Evolutionary conservation across 2,888 invertebrate genomes (phyloP).

Genomic region (Callinectes sapidus): DNA sequence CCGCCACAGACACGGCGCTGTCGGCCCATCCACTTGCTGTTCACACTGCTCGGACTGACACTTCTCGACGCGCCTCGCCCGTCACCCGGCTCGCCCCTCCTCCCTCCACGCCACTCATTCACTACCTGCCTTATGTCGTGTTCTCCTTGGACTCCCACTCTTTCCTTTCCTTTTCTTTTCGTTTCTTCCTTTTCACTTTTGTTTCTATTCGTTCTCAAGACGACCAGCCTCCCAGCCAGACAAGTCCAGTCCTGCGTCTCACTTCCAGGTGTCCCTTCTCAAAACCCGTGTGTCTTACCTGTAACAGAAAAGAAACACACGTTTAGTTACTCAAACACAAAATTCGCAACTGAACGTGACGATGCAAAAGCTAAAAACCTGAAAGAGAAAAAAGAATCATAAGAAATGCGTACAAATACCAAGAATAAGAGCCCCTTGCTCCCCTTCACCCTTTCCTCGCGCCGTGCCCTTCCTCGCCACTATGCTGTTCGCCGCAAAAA

Average conservation of each 20-base stretch:
- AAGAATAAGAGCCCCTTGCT: not conserved
- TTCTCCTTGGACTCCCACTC: not conserved
- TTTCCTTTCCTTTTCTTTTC: not conserved
- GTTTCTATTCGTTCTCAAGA: not conserved
- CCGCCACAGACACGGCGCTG: conserved; percentile 33
- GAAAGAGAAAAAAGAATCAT: not conserved
- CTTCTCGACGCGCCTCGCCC: conserved; percentile 27
- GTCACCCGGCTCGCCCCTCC: conserved; percentile 4
- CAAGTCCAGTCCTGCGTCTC: conserved; percentile 9
- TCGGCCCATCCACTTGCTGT: conserved; percentile 15
- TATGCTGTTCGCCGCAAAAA: not conserved
- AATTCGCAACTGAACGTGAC: not conserved
- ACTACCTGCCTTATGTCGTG: not conserved
- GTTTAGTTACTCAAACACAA: not conserved
- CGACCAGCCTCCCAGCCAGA: not conserved
- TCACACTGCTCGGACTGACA: conserved; percentile 20
- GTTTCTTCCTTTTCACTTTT: not conserved
- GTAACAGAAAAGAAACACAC: not conserved
- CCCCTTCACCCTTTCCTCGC: not conserved
- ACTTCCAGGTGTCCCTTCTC: conserved; percentile 38
- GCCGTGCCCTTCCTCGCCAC: not conserved
- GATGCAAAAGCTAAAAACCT: not conserved
- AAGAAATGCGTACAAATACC: not conserved
- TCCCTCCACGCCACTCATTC: conserved; percentile 20
- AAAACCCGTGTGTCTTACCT: conserved; percentile 46